These are phyloP conservation scores for Nothoprocta pentlandii DNA, from an alignment of 2,113 vertebrate species.

Conservation along the genomic window DNA sequence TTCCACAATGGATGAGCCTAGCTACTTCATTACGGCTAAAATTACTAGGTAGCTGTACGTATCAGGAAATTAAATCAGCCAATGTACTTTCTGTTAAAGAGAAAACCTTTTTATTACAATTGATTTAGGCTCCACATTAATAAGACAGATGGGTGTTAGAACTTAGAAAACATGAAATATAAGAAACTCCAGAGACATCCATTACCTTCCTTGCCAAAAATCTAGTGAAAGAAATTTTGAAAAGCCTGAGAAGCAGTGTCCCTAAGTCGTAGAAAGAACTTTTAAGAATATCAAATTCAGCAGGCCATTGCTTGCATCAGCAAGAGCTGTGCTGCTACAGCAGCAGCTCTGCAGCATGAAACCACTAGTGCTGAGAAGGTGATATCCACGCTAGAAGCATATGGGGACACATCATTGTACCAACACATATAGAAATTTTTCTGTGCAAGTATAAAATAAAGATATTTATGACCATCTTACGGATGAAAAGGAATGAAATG, in stretches of 20 bases:
- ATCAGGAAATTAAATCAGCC: neutral
- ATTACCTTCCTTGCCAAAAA: neutral
- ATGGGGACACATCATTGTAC: neutral
- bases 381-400: neutral
- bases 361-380: neutral
- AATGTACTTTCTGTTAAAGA: no score
- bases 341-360: neutral
- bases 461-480: constrained; percentile 77
- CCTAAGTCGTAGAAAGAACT: no score
- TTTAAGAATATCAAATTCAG: neutral
- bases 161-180: neutral
- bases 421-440: accelerated
- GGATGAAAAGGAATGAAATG: constrained; percentile 97
- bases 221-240: neutral
- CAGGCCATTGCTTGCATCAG: neutral
- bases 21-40: neutral
- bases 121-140: neutral
- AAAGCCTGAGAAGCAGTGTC: no score
- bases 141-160: no score
- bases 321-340: neutral
- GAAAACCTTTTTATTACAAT: no score
- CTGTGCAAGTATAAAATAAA: neutral
- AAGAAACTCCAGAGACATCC: no score
- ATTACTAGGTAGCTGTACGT: neutral
- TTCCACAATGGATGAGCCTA: neutral